Evolutionary conservation across 2,113 vertebrate genomes (phyloP), one percentile per base, ranked within the genome.

Genomic region (Gopherus evgoodei): DNA sequence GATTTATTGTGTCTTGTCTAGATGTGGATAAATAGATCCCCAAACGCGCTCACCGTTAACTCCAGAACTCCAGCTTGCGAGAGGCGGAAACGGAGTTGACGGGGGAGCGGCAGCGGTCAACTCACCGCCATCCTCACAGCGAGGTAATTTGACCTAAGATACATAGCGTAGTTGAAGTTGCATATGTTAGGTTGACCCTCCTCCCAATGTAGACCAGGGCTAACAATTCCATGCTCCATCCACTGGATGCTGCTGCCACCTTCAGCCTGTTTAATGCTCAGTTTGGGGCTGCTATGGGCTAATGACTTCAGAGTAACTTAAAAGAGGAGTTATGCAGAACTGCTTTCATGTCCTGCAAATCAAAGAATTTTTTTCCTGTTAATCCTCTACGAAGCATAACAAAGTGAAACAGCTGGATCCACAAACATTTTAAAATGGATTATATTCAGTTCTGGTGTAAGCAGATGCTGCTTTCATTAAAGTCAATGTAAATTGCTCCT

Each of bases 401-500:
- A 84, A 78, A 85, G 6, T 65, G 79, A 31, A 88, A 75, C 1
- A 8, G 14, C 1, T 76, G 47, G 69, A n/a, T 75, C 65, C 38
- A 86, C 24, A 65, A 5, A 69, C 62, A 69, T 35, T n/a, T 11
- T 38, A 42, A 29, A 50, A 90, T 69, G 21, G 4, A 22, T 16
- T 0, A 0, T 27, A 4, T 21, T 62, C 87, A 22, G 24, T 52
- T 49, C 35, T 42, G 25, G 35, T 6, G 6, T 50, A 27, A 47
- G 53, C 42, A 3, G 2, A 11, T 10, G 31, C 19, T 62, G 13
- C 1, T 2, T 24, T 90, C 69, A 8, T 11, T 38, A 38, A 27
- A 1, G 2, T 86, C 38, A 76, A 76, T 76, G 38, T 76, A 44
- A 44, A 12, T 76, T 76, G 38, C 38, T 75, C 21, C 38, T 75